Evolutionary conservation across 2,888 invertebrate species (phyloP).

Genomic region (Agonopterix heracliana): DNA sequence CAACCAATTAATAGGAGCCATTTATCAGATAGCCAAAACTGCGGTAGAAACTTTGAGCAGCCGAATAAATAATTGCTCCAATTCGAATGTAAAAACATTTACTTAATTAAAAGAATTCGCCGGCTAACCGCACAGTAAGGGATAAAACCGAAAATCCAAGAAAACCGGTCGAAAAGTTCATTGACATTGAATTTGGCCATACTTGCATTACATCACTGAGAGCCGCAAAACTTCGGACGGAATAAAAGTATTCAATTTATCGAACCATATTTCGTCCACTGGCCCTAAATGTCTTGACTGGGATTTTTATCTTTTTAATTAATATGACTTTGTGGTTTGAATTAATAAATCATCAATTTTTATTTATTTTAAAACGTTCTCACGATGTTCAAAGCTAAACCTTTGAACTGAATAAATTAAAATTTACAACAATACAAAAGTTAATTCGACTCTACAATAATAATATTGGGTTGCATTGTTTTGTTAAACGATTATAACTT

Average conservation of each 20-base stretch:
- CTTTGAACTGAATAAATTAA: background rate
- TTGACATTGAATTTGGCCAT: conserved; percentile 44
- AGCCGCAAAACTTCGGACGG: conserved; percentile 34
- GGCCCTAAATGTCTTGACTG: conserved; percentile 23
- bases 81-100: no score
- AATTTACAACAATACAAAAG: no score
- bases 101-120: no score
- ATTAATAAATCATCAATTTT: conserved; percentile 2
- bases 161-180: conserved; percentile 49
- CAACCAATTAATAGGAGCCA: no score
- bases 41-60: no score
- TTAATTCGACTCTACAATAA: no score
- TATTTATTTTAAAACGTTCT: conserved; percentile 1
- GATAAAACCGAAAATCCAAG: conserved; percentile 19
- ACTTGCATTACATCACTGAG: conserved; percentile 54
- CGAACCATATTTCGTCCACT: conserved; percentile 39
- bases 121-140: background rate
- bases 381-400: conserved; percentile 1
- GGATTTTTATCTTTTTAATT: conserved; percentile 33
- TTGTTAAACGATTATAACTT: conserved; percentile 4
- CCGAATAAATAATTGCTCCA: no score
- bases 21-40: no score
- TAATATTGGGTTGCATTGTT: no score
- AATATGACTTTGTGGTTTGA: conserved; percentile 17
- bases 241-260: conserved; percentile 40